Conservation (phyloP, 2,797 vertebrate species). For the Cercopithecus mitis region DNA sequence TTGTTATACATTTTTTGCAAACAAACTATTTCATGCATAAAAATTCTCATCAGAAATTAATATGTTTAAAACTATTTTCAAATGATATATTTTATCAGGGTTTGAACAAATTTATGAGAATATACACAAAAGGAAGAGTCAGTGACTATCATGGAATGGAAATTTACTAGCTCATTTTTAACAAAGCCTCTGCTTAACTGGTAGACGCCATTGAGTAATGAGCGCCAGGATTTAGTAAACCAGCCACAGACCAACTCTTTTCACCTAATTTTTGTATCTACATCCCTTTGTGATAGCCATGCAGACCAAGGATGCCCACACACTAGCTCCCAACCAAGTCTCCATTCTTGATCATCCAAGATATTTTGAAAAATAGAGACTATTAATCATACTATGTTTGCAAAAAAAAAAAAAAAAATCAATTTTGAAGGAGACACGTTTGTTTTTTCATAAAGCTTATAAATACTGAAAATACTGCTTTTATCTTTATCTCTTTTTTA, state of each 20-base stretch:
- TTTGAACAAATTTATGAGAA: neutral
- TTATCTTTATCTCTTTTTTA: neutral
- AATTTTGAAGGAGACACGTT: neutral
- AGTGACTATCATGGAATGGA: neutral
- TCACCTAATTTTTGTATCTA: neutral
- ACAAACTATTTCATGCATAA: neutral
- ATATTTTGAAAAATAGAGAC: neutral
- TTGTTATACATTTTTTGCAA: neutral
- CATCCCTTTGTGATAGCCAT: neutral
- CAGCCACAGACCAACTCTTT: neutral
- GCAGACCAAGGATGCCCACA: fast-evolving
- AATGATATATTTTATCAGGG: neutral
- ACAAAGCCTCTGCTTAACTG: neutral
- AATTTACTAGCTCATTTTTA: neutral
- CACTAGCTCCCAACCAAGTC: neutral
- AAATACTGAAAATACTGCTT: neutral
- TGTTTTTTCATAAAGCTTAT: neutral
- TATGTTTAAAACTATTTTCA: slow-evolving; percentile 26
- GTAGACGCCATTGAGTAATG: neutral
- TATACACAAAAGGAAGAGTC: neutral
- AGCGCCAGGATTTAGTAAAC: neutral
- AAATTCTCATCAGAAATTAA: neutral
- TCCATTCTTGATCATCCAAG: neutral
- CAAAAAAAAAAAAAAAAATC: neutral
- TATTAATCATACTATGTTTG: neutral